Evolutionary conservation across 2,888 invertebrate genomes (phyloP).

Genomic region (Apamea epomidion): DNA sequence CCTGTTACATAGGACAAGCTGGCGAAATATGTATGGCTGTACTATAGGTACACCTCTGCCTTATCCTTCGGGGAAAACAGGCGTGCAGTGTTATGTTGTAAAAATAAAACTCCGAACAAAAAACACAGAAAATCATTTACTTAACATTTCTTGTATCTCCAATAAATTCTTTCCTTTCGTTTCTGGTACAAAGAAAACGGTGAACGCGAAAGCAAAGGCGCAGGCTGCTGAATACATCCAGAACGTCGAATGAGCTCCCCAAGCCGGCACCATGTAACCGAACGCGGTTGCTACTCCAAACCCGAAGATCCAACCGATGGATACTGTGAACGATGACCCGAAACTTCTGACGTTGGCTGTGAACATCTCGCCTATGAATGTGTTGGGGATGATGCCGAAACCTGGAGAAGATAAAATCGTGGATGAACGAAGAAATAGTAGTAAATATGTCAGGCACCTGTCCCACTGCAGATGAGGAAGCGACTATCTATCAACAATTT

Average conservation of each 20-base stretch:
- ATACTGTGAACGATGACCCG: constrained; percentile 71
- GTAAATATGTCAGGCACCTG: background rate
- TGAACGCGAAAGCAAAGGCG: constrained; percentile 65
- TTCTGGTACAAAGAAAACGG: constrained; percentile 70
- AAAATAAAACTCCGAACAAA: constrained; percentile 9
- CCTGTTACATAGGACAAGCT: too few relatives aligned
- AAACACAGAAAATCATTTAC: constrained; percentile 16
- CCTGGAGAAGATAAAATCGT: constrained; percentile 59
- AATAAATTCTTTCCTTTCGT: constrained; percentile 71
- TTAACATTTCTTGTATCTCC: constrained; percentile 67
- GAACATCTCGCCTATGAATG: constrained; percentile 76
- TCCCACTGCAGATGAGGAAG: too few relatives aligned
- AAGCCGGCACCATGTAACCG: constrained; percentile 64
- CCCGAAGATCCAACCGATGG: constrained; percentile 69
- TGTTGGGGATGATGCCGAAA: constrained; percentile 74
- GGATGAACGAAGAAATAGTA: background rate
- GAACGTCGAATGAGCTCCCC: constrained; percentile 67
- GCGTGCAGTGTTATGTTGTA: too few relatives aligned
- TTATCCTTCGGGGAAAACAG: too few relatives aligned
- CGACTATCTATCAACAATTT: too few relatives aligned
- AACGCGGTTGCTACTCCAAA: constrained; percentile 71
- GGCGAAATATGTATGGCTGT: too few relatives aligned
- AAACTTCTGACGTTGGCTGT: constrained; percentile 70
- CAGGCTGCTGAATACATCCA: constrained; percentile 69
- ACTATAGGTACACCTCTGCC: too few relatives aligned